Evolutionary conservation across 2,888 invertebrate species (phyloP).

Genomic region (Drosophila anomalata): DNA sequence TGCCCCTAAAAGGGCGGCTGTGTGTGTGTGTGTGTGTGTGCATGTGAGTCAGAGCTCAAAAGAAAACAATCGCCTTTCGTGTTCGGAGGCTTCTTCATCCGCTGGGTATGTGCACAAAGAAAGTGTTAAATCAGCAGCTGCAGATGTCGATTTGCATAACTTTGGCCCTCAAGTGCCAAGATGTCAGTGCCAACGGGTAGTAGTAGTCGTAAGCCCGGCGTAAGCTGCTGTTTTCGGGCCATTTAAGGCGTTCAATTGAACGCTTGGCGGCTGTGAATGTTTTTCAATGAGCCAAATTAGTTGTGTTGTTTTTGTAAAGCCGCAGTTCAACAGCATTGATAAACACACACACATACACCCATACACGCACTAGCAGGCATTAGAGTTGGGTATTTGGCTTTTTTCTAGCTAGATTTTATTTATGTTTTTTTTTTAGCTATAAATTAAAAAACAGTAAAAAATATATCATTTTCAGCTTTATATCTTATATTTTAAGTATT

Average conservation of each 20-base stretch:
- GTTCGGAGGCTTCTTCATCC: background rate
- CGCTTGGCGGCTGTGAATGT: conserved; percentile 40
- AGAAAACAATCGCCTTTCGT: conserved; percentile 43
- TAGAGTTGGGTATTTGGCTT: conserved; percentile 12
- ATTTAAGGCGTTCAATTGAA: conserved; percentile 48
- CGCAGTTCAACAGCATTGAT: conserved; percentile 54
- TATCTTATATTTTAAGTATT: background rate
- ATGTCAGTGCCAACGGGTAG: conserved; percentile 4
- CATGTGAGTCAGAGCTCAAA: conserved; percentile 66
- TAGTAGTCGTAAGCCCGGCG: conserved; percentile 6
- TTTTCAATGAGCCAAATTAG: conserved; percentile 43
- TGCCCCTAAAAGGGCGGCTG: conserved; percentile 14
- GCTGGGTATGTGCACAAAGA: background rate
- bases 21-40: conserved; percentile 14
- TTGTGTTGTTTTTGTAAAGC: conserved; percentile 32
- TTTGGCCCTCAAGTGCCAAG: conserved; percentile 8
- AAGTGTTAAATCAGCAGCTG: conserved; percentile 10
- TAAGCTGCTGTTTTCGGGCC: conserved; percentile 35
- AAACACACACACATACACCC: conserved; percentile 32
- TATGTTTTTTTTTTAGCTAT: background rate
- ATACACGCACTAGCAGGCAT: conserved; percentile 7
- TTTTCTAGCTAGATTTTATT: conserved; percentile 17
- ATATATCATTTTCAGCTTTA: no score
- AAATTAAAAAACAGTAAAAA: no score
- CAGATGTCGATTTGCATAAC: background rate